These are phyloP conservation scores for Conchocele bisecta DNA, from an alignment of 2,888 invertebrate genomes.

Conservation along the genomic window DNA sequence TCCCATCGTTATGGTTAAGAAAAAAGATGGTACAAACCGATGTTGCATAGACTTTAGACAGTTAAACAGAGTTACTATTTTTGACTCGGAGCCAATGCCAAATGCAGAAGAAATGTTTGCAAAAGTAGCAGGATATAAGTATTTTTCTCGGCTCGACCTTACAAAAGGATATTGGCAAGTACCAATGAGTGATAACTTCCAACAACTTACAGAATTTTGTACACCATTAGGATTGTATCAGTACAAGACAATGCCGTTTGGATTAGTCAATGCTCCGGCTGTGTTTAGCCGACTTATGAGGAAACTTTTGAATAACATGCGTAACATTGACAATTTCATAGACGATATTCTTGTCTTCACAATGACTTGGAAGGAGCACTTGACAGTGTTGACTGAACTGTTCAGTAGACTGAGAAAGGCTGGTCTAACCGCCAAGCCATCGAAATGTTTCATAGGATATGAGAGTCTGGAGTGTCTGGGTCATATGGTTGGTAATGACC, in stretches of 20 bases:
- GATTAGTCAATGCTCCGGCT: conserved; percentile 1
- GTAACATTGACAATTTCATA: conserved; percentile 20
- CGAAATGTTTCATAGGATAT: conserved; percentile 23
- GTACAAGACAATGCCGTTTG: conserved; percentile 7
- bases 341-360: conserved; percentile 31
- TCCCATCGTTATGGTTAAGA: conserved; percentile 50
- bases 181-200: not conserved
- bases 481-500: conserved; percentile 22
- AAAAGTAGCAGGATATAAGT: not conserved
- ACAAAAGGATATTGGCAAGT: conserved; percentile 11
- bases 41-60: conserved; percentile 50
- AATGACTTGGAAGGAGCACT: conserved; percentile 26
- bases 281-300: conserved; percentile 3
- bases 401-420: conserved; percentile 17
- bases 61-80: conserved; percentile 49
- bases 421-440: conserved; percentile 27
- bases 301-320: conserved; percentile 21
- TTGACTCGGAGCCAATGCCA: conserved; percentile 56
- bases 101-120: conserved; percentile 48
- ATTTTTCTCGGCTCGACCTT: not conserved
- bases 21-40: conserved; percentile 44
- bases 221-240: conserved; percentile 1
- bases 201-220: not conserved
- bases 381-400: conserved; percentile 14
- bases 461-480: conserved; percentile 9